Conservation (phyloP, 1,140 invertebrate genomes). For the Diploscapter pachys region DNA sequence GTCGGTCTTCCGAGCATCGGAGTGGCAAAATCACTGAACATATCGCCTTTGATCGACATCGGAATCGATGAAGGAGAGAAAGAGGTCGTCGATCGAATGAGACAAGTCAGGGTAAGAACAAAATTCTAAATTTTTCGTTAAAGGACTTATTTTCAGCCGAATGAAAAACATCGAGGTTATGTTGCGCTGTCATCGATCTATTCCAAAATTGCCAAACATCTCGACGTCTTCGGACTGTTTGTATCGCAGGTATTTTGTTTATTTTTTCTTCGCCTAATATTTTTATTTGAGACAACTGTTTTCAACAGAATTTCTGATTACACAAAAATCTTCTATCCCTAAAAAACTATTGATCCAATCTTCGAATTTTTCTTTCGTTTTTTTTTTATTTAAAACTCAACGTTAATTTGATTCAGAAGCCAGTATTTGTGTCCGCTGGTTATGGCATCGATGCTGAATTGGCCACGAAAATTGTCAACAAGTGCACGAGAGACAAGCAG, state of each 20-base stretch:
- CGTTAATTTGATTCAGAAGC: slow-evolving; percentile 10
- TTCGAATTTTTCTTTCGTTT: too few species aligned
- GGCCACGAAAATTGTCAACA: slow-evolving; percentile 20
- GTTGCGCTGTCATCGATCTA: too few species aligned
- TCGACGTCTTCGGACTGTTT: too few species aligned
- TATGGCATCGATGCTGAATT: slow-evolving; percentile 33
- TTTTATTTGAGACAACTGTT: slow-evolving; percentile 8
- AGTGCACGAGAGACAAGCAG: background rate
- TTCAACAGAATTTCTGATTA: slow-evolving; percentile 4
- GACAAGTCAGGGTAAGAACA: too few species aligned
- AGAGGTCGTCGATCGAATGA: background rate
- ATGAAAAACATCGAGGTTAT: too few species aligned
- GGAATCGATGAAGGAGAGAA: slow-evolving; percentile 3
- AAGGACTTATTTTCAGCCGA: too few species aligned
- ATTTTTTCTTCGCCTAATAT: background rate
- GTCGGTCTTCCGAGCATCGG: slow-evolving; percentile 29
- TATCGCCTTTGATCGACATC: slow-evolving; percentile 16
- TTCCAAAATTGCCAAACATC: too few species aligned
- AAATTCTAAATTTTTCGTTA: too few species aligned
- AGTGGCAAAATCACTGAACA: slow-evolving; percentile 31
- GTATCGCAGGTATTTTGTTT: too few species aligned
- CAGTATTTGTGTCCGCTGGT: slow-evolving; percentile 33
- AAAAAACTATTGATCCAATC: too few species aligned
- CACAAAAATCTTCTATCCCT: background rate
- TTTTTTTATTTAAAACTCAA: too few species aligned